Evolutionary conservation across 2,797 vertebrate species (phyloP), one percentile per base, ranked within the genome.

Genomic region (Phrynocephalus vlangalii): DNA sequence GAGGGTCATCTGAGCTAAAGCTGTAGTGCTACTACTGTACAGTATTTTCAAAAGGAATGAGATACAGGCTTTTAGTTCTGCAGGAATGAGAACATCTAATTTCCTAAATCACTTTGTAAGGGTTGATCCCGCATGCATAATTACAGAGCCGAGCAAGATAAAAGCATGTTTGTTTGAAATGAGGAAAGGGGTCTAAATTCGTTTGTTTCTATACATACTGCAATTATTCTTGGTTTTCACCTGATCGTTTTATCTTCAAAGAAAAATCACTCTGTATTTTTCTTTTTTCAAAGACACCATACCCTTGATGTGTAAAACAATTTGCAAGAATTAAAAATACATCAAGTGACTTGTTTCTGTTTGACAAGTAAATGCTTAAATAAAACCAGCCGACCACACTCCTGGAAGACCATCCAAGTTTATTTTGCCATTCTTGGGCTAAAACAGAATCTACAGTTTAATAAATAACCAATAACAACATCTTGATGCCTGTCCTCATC

Each of bases 221-320:
- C 44, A 88, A 80, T 88, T 84, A 84, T 22, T 24, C 13, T n/a
- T 73, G 28, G 22, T 84, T 67, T 63, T 72, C 52, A 80, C 83
- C 87, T 79, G 52, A 88, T 79, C 28, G 11, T 83, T 71, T 82
- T 52, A 80, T 67, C 77, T 80, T 80, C 87, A 84, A 84, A 88
- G 60, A 28, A 77, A 80, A 73, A 84, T n/a, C n/a, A 16, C 70
- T 79, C 67, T 72, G 38, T 67, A 26, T 86, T 80, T 86, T 81
- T 86, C 8, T 28, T 50, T 30, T 30, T 48, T 68, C 30, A 30
- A 81, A 81, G 16, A 11, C 30, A 13, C 50, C 10, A 5, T 60
- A 44, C 8, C 77, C 77, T 30, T 86, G 68, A 66, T n/a, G 18
- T 66, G 56, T 30, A 75, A 80, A 86, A 73, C 38, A 48, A 66